phyloP scores from a whole-genome alignment of 2,113 vertebrate species.

The Chaetodon trifascialis region DNA sequence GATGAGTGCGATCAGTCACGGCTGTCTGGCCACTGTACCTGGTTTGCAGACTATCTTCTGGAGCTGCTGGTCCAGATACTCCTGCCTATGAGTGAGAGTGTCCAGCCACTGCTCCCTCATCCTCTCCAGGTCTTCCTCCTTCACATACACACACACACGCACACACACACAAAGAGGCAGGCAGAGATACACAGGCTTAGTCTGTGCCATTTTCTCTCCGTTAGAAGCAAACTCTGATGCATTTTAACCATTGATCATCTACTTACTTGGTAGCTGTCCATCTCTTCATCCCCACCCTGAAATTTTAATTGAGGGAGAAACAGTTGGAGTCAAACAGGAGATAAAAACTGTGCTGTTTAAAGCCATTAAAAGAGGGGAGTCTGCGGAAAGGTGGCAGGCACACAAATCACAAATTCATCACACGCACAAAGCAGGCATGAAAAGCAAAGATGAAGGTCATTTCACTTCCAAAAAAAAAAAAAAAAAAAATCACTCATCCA shows the following conservation, averaged over 20 bases:
- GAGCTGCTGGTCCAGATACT: conserved; percentile 94
- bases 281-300: conserved; percentile 75
- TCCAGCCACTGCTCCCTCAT: conserved; percentile 92
- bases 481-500: not conserved
- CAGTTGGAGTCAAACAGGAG: not conserved
- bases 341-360: not conserved
- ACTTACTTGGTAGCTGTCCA: conserved; percentile 98
- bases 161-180: not conserved
- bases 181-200: not conserved
- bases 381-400: not conserved
- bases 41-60: conserved; percentile 92
- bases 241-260: not conserved
- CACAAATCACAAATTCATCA: not conserved
- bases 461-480: not conserved
- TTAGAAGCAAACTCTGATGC: not conserved
- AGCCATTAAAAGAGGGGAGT: not conserved
- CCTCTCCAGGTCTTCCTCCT: conserved; percentile 95
- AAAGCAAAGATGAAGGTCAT: not conserved
- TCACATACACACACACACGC: conserved; percentile 8
- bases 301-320: conserved; percentile 4
- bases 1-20: not conserved
- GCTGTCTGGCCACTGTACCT: conserved; percentile 54
- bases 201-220: not conserved
- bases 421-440: not conserved
- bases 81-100: conserved; percentile 92